Conservation (phyloP, 2,888 invertebrate genomes). For the Arctia plantaginis region DNA sequence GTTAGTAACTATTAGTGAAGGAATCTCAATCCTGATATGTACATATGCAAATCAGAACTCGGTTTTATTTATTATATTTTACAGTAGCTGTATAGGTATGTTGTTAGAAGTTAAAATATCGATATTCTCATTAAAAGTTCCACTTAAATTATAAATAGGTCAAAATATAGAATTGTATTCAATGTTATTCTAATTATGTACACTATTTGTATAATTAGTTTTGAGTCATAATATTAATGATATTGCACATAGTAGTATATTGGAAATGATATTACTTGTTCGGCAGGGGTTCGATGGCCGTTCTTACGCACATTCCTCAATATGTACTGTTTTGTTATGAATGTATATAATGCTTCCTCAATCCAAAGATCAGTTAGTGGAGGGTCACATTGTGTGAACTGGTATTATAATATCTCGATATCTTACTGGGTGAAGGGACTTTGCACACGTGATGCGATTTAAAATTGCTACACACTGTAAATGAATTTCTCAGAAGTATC, state of each 20-base stretch:
- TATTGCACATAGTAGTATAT: constrained; percentile 67
- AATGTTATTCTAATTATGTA: constrained; percentile 73
- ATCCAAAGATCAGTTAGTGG: constrained; percentile 79
- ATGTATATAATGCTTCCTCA: constrained; percentile 66
- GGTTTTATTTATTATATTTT: constrained; percentile 70
- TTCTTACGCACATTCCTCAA: constrained; percentile 75
- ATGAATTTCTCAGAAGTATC: not conserved
- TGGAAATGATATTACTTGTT: constrained; percentile 46
- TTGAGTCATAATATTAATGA: constrained; percentile 69
- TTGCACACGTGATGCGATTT: constrained; percentile 1
- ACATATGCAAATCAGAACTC: constrained; percentile 67
- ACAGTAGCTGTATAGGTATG: constrained; percentile 63
- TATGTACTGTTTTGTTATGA: constrained; percentile 63
- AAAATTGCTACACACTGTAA: constrained; percentile 15
- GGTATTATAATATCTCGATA: constrained; percentile 36
- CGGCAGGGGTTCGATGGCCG: constrained; percentile 30
- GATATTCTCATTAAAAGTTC: constrained; percentile 70
- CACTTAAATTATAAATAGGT: constrained; percentile 64
- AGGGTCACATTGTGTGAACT: constrained; percentile 39
- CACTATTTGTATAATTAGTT: constrained; percentile 65
- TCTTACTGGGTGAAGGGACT: constrained; percentile 26
- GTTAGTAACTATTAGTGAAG: constrained; percentile 64
- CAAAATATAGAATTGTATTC: constrained; percentile 70
- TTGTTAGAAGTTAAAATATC: constrained; percentile 59
- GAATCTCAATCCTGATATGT: constrained; percentile 80